Evolutionary conservation across 1,140 invertebrate genomes (phyloP).

Genomic region (Uloborus diversus): DNA sequence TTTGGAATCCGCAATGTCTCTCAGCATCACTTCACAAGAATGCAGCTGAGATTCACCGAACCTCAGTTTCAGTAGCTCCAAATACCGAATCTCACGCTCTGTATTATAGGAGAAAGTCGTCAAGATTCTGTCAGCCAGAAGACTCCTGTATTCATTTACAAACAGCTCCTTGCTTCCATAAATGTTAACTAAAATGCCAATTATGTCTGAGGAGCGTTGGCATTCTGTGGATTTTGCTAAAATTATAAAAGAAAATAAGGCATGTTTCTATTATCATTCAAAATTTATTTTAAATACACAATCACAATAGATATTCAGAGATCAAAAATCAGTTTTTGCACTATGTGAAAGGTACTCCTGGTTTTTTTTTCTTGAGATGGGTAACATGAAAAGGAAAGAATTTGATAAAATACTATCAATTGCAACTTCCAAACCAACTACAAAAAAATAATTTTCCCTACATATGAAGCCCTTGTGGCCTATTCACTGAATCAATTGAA

Average conservation of each 20-base stretch:
- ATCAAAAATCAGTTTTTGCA: no score
- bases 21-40: slow-evolving; percentile 98
- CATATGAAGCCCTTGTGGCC: no score
- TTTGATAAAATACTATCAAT: no score
- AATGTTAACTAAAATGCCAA: slow-evolving; percentile 97
- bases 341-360: no score
- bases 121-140: slow-evolving; percentile 91
- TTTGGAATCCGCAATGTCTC: slow-evolving; percentile 87
- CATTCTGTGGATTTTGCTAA: slow-evolving; percentile 54
- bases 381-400: no score
- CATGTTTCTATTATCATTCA: no score
- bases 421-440: no score
- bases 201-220: slow-evolving; percentile 82
- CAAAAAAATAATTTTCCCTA: no score
- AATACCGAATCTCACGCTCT: slow-evolving; percentile 91
- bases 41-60: slow-evolving; percentile 97
- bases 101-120: slow-evolving; percentile 88
- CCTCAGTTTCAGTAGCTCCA: slow-evolving; percentile 92
- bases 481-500: no score
- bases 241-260: neutral
- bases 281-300: no score
- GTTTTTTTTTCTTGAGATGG: no score
- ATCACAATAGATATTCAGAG: no score
- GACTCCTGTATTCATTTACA: slow-evolving; percentile 95
- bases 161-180: slow-evolving; percentile 99